Percentiles rank a stretch among this genome's conserved stretches.
Conservation (phyloP, 2,888 invertebrate genomes). For the Pachymerium ferrugineum region DNA sequence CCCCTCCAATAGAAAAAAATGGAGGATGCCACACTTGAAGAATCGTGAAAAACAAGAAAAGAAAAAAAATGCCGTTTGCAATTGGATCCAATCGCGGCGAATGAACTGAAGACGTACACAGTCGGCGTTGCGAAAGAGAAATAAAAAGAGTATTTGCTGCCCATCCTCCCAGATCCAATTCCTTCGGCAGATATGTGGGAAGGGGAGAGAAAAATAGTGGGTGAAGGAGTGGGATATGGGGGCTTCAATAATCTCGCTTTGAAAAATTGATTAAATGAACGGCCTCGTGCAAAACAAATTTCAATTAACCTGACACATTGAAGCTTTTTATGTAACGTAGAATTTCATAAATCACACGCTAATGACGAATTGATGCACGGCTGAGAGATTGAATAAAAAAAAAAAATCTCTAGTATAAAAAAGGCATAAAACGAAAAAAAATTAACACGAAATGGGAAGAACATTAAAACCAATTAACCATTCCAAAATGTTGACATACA, state of each 20-base stretch:
- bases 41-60: constrained; percentile 14
- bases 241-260: too few species aligned
- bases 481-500: constrained; percentile 16
- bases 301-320: too few species aligned
- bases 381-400: not conserved
- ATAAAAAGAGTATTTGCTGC: constrained; percentile 9
- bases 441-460: not conserved
- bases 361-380: not conserved
- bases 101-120: constrained; percentile 9
- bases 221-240: not conserved
- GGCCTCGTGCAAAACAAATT: too few species aligned
- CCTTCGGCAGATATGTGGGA: not conserved
- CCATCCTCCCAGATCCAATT: not conserved
- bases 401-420: not conserved
- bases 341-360: too few species aligned
- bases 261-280: too few species aligned
- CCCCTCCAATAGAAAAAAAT: not conserved
- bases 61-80: constrained; percentile 20
- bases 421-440: not conserved
- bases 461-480: constrained; percentile 21
- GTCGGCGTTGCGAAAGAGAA: constrained; percentile 4
- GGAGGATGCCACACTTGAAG: not conserved
- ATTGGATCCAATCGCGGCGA: constrained; percentile 22
- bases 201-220: not conserved
- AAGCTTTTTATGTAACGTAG: too few species aligned